Base-by-base conservation (phyloP, 2,797 vertebrate genomes). In the Gymnoscopelus microlampas region DNA sequence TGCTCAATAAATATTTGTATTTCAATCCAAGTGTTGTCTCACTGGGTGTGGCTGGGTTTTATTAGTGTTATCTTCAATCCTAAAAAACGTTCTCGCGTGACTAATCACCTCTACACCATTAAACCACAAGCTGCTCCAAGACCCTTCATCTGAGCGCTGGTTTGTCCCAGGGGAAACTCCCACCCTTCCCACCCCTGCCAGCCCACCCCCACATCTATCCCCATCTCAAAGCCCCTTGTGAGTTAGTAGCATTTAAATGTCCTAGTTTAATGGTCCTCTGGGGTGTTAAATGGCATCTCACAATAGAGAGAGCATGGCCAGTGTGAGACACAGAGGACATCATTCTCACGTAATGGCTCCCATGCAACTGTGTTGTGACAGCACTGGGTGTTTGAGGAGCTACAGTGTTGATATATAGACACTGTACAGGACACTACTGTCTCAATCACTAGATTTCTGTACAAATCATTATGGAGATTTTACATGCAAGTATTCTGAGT, bases 211-310 rank as follows among this genome's bases (percentile, higher is more conserved):
- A 3, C 50, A 54, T 7, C 47, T 4, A n/a, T 60, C 32, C n/a
- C n/a, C 39, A 54, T 64, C 47, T 48, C 63, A 44, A 71, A 61
- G 61, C 26, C 58, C 24, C 14, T 2, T 29, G 56, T 77, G 72
- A 79, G 71, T 82, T 80, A 74, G 48, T 56, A 67, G 70, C 44
- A 7, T 60, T 64, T 75, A 78, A 87, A 74, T 79, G 70, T 76
- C 60, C 61, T 5, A 55, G 63, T 48, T 72, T 72, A 79, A 80
- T 60, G 62, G 71, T 62, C 57, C 77, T 77, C 72, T n/a, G 81
- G 68, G 76, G 77, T 67, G 53, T 60, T 59, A 67, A 76, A 79
- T 73, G 79, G 77, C 79, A 76, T 75, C 72, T 83, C 66, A 59
- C 78, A 82, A 68, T 49, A 67, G 71, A 74, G 53, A 77, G 23